phyloP scores from a whole-genome alignment of 2,797 vertebrate species.

The Pristis pectinata region DNA sequence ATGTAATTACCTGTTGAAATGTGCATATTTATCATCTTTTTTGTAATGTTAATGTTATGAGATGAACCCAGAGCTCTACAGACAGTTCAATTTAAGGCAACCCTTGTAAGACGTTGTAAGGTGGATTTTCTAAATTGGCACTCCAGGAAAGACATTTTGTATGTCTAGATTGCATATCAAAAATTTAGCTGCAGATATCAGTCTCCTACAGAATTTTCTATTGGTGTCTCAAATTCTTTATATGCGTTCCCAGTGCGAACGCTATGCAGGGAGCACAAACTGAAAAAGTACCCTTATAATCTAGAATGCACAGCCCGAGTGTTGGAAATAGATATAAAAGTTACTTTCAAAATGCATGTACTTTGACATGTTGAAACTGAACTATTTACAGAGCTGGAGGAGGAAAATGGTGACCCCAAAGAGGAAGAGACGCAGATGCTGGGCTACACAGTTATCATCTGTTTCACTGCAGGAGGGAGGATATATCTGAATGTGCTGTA shows the following conservation, averaged over 20 bases:
- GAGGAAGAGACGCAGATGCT: no score
- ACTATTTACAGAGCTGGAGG: neutral
- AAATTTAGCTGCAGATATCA: neutral
- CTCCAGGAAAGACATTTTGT: neutral
- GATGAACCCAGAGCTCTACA: neutral
- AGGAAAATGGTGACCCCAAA: no score
- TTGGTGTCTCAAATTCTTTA: neutral
- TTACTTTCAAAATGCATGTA: neutral
- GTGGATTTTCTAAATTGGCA: neutral
- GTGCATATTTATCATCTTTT: neutral
- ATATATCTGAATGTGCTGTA: no score
- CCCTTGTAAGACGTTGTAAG: no score
- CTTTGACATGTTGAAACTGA: neutral
- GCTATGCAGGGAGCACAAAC: neutral
- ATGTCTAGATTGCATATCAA: neutral
- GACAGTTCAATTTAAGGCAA: no score
- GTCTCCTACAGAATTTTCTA: neutral
- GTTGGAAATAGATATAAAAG: neutral
- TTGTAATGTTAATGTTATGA: neutral
- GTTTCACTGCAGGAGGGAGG: no score
- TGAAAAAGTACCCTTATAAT: neutral
- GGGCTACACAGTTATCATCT: no score
- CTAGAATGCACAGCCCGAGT: neutral
- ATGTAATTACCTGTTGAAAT: neutral
- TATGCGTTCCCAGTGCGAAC: neutral